Evolutionary conservation across 2,113 vertebrate species (phyloP), one percentile per base, ranked within the genome.

Genomic region (Tyrannus savana): DNA sequence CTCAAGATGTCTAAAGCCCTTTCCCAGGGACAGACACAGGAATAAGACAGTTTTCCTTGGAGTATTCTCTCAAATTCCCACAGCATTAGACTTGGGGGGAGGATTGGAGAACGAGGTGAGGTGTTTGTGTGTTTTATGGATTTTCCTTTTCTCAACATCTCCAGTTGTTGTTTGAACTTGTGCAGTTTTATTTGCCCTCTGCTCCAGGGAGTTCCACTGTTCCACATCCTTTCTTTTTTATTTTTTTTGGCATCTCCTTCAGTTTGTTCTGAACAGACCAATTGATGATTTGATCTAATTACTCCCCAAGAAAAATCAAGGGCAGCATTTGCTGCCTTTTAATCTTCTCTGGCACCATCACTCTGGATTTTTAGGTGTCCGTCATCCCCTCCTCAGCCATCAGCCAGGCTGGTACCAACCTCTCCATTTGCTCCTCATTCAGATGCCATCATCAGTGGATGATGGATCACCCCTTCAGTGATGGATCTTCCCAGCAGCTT

Each of bases 161-260:
- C 53, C 42, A 33, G 0, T 2, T 3, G 5, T 1, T 62, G 59
- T 73, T 46, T 49, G 19, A 58, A 46, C 11, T 31, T 5, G 5
- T 6, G 9, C 1, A 4, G 27, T 7, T 67, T 62, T 42, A 39
- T 4, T 24, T 67, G 37, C 8, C 47, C 7, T 9, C 5, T 66
- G 16, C 41, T 71, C 66, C 33, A 24, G 49, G 31, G 8, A 12
- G 3, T 41, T 69, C 42, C n/a, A 28, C 10, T 12, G 15, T 1
- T 56, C 64, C 24, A 16, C 19, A 18, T 39, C 33, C 8, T 47
- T 66, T 39, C 33, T 7, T 47, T 66, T n/a, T 46, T 5, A 35
- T 28, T 52, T 74, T n/a, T 46, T 4, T 39, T 28, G 24, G 9
- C 53, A 17, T 14, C 6, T 56, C 21, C 68, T 87, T 44, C 6